Percentiles rank a stretch among this genome's conserved stretches.
phyloP scores from a whole-genome alignment of 23 tunicate species.

The Diplosoma virens region DNA sequence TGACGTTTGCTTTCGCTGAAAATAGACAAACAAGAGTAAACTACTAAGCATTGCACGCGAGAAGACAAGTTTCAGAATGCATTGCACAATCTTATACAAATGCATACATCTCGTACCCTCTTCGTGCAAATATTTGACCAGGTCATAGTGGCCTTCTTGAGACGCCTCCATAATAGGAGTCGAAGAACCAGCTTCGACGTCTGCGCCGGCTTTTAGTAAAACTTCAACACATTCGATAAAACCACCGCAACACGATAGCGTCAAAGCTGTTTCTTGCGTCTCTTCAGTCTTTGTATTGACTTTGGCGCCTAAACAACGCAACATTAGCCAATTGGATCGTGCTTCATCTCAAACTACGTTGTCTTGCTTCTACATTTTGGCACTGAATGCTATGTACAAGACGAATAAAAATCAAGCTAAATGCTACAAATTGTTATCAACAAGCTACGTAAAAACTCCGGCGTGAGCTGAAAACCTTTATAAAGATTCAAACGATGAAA shows the following conservation, averaged over 20 bases:
- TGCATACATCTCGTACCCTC: slow-evolving; percentile 58
- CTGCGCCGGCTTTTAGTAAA: slow-evolving; percentile 78
- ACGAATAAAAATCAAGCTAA: too few species aligned
- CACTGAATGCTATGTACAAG: too few species aligned
- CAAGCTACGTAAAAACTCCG: too few species aligned
- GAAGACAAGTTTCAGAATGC: too few species aligned
- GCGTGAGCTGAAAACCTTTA: too few species aligned
- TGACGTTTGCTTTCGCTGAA: slow-evolving; percentile 69
- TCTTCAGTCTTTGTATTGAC: slow-evolving; percentile 93
- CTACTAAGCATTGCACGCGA: background rate
- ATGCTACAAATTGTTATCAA: too few species aligned
- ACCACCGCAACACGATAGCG: slow-evolving; percentile 95
- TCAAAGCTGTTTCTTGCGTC: slow-evolving; percentile 95
- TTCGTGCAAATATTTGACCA: slow-evolving; percentile 65
- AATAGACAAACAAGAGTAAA: background rate
- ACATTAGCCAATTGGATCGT: too few species aligned
- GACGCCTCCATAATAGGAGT: slow-evolving; percentile 99
- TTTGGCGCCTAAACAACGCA: slow-evolving; percentile 49
- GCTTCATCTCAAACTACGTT: too few species aligned
- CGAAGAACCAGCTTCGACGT: slow-evolving; percentile 86
- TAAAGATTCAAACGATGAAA: too few species aligned
- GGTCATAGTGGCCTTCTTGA: slow-evolving; percentile 92
- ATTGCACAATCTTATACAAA: background rate
- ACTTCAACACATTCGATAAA: slow-evolving; percentile 80
- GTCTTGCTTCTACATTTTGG: too few species aligned